Percentiles rank a stretch among this genome's conserved stretches.
Evolutionary conservation across 1,140 invertebrate genomes (phyloP).

Genomic region (Penaeus vannamei): DNA sequence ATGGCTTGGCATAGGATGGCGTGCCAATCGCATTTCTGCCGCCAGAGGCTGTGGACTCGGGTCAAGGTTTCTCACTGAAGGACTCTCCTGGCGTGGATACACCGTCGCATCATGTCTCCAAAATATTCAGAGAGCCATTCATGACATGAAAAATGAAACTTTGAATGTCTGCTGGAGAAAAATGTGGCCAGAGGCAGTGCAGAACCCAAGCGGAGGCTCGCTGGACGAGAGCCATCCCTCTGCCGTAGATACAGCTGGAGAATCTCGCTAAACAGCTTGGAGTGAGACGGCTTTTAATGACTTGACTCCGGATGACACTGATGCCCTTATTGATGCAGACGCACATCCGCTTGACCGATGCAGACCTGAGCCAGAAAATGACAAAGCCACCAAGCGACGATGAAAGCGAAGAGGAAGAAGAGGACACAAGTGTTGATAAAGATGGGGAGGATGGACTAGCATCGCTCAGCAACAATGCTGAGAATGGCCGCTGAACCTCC

Average conservation of each 20-base stretch:
- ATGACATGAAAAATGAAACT: constrained; percentile 45
- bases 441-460: constrained; percentile 6
- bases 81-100: not conserved
- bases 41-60: not conserved
- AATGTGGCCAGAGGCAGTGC: constrained; percentile 32
- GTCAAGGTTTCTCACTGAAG: not conserved
- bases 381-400: constrained; percentile 59
- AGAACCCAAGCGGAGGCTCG: constrained; percentile 19
- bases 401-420: constrained; percentile 18
- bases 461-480: not conserved
- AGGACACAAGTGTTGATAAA: not conserved
- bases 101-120: not conserved
- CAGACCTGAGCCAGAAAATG: constrained; percentile 70
- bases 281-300: constrained; percentile 68
- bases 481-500: constrained; percentile 12
- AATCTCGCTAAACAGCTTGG: constrained; percentile 67
- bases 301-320: constrained; percentile 59
- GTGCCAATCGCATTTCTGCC: no score
- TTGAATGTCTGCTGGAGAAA: constrained; percentile 41
- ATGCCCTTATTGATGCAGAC: constrained; percentile 52
- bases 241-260: constrained; percentile 68
- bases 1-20: no score
- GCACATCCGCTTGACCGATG: constrained; percentile 66
- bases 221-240: constrained; percentile 29
- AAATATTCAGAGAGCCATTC: constrained; percentile 2